Conservation (phyloP, 2,888 invertebrate genomes). For the Nesidiocoris tenuis region DNA sequence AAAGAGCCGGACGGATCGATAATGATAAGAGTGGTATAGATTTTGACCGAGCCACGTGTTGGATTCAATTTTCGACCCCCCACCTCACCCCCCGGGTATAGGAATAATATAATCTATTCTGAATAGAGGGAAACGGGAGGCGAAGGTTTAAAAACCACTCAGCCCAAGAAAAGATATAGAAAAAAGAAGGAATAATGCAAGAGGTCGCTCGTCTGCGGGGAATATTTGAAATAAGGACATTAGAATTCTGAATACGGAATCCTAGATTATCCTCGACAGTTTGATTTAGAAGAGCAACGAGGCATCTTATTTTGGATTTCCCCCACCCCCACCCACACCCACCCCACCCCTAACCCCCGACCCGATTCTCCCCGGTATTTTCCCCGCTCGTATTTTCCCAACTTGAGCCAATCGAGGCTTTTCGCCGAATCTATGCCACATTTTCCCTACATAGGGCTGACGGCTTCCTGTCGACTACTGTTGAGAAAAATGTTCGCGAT, state of each 20-base stretch:
- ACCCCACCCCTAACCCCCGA: neutral
- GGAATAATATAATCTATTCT: neutral
- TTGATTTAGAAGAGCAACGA: slow-evolving; percentile 23
- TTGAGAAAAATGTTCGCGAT: too few species aligned
- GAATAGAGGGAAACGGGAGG: neutral
- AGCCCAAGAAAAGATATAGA: neutral
- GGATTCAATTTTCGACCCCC: neutral
- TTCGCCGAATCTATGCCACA: neutral
- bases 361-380: neutral
- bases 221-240: slow-evolving; percentile 30
- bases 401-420: slow-evolving; percentile 21
- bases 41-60: neutral
- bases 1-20: too few species aligned
- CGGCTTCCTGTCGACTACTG: too few species aligned
- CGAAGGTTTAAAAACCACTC: neutral
- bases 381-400: neutral
- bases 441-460: too few species aligned
- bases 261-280: slow-evolving; percentile 29
- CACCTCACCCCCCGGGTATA: neutral
- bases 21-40: too few species aligned
- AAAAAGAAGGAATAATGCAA: neutral
- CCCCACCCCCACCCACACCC: neutral
- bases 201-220: neutral
- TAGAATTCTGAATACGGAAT: slow-evolving; percentile 34
- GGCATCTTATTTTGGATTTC: slow-evolving; percentile 25